These are phyloP conservation scores for Alouatta palliata DNA, from an alignment of 2,113 vertebrate species.

Conservation along the genomic window DNA sequence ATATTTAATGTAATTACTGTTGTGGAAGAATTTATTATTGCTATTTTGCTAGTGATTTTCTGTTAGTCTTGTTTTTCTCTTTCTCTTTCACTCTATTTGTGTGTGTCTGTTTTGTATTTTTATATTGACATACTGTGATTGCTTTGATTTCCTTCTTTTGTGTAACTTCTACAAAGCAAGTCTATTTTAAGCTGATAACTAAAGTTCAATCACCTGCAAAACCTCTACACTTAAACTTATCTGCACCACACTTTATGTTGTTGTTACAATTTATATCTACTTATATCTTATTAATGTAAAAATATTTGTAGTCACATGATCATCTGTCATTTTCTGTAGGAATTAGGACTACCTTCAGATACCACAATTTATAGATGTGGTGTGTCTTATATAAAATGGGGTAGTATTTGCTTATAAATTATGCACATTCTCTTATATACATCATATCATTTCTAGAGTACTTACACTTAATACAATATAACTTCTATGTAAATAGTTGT, in stretches of 20 bases:
- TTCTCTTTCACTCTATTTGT: background rate
- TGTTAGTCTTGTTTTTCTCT: background rate
- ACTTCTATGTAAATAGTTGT: background rate
- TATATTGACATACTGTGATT: background rate
- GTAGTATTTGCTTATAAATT: background rate
- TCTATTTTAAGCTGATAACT: background rate
- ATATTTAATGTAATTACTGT: background rate
- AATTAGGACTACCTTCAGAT: background rate
- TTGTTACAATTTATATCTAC: background rate
- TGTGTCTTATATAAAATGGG: background rate
- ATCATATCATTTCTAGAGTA: background rate
- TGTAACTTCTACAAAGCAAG: background rate
- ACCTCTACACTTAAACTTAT: background rate
- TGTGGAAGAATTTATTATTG: background rate
- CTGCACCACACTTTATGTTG: background rate
- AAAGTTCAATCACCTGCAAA: background rate
- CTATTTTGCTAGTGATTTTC: background rate
- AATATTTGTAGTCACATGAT: background rate
- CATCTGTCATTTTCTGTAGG: background rate
- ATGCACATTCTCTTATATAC: background rate
- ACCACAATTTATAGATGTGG: background rate
- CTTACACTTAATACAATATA: background rate
- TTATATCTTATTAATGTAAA: background rate
- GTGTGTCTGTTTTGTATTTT: background rate
- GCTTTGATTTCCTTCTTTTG: background rate